A percentile compares a stretch with the other conserved stretches of the same genome.
phyloP scores from a whole-genome alignment of 1,140 invertebrate species.

The Bemisia tabaci region DNA sequence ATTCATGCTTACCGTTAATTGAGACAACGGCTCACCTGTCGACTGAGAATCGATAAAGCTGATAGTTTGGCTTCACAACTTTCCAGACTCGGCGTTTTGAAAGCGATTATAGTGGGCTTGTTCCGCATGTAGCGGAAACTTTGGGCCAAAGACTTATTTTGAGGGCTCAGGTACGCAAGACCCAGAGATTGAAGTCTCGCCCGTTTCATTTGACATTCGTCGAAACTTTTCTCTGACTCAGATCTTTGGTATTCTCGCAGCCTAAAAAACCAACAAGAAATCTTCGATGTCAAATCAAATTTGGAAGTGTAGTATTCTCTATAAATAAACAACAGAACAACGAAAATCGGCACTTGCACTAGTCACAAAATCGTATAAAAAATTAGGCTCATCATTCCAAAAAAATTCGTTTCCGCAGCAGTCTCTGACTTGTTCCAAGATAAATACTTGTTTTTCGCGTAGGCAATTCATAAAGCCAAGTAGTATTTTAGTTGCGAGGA shows the following conservation, averaged over 20 bases:
- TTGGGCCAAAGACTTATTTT: conserved; percentile 60
- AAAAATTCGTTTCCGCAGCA: too few species aligned
- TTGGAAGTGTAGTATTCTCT: neutral
- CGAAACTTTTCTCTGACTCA: conserved; percentile 61
- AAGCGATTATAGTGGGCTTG: conserved; percentile 73
- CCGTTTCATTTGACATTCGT: conserved; percentile 46
- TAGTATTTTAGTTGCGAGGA: too few species aligned
- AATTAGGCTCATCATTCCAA: too few species aligned
- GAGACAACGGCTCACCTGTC: conserved; percentile 21
- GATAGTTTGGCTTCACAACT: conserved; percentile 37
- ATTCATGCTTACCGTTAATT: too few species aligned
- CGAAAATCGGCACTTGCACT: too few species aligned
- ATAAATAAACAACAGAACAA: neutral
- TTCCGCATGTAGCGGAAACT: conserved; percentile 74
- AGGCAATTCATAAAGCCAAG: too few species aligned
- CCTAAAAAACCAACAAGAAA: conserved; percentile 33
- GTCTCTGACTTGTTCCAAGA: too few species aligned
- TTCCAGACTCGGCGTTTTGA: conserved; percentile 50
- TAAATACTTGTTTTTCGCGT: too few species aligned
- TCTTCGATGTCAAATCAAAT: too few species aligned
- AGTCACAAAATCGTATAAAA: too few species aligned
- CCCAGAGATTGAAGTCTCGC: conserved; percentile 48
- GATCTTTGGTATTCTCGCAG: conserved; percentile 54
- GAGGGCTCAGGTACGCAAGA: conserved; percentile 52
- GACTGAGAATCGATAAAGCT: conserved; percentile 20